These are phyloP conservation scores for Eupithecia centaureata DNA, from an alignment of 2,888 invertebrate species.

Conservation along the genomic window DNA sequence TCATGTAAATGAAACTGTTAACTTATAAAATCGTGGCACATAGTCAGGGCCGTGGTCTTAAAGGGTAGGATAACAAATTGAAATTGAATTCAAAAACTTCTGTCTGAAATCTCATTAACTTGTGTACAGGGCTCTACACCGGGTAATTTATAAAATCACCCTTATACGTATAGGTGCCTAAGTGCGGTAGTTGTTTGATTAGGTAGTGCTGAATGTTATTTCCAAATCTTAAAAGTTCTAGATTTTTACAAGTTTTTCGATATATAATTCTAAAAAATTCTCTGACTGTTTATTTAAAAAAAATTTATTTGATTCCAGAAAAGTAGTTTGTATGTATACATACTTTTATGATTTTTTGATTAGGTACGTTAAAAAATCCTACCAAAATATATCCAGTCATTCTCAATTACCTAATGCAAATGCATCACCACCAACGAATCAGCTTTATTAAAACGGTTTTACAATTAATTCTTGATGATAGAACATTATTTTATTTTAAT, in stretches of 20 bases:
- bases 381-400: neutral
- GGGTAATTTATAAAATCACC: conserved; percentile 1
- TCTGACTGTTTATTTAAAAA: neutral
- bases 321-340: too few relatives aligned
- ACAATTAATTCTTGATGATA: neutral
- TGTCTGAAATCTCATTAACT: conserved; percentile 36
- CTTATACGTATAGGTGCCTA: neutral
- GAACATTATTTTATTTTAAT: neutral
- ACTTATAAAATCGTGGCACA: neutral
- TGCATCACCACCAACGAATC: neutral
- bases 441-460: neutral
- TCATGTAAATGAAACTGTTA: too few relatives aligned
- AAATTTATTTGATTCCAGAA: too few relatives aligned
- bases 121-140: neutral
- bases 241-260: neutral
- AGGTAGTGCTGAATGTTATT: neutral
- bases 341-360: too few relatives aligned
- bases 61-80: conserved; percentile 47
- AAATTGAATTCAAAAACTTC: conserved; percentile 44
- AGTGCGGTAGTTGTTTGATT: neutral
- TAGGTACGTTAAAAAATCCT: too few relatives aligned
- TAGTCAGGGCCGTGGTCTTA: conserved; percentile 36
- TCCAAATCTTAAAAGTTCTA: neutral
- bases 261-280: neutral
- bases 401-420: neutral